Percentiles rank a stretch among this genome's conserved stretches.
Evolutionary conservation across 2,797 vertebrate genomes (phyloP).

Genomic region (Mormyrus hasselquistii): DNA sequence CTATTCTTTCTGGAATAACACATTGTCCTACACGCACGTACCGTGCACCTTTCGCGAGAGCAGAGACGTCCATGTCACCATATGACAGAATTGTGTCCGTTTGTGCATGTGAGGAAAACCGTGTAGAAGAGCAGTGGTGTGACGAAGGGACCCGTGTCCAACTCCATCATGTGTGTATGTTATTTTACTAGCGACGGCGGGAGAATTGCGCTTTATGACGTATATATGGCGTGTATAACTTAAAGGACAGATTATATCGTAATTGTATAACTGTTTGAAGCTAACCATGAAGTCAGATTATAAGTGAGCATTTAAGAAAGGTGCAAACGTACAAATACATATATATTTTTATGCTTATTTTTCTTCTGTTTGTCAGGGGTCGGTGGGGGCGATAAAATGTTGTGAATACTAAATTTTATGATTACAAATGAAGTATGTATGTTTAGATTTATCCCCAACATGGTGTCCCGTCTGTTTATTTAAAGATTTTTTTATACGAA

Average conservation of each 20-base stretch:
- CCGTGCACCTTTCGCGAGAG: neutral
- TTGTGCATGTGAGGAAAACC: neutral
- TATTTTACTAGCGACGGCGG: constrained; percentile 53
- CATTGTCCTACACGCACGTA: neutral
- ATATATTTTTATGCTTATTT: constrained; percentile 62
- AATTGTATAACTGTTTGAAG: constrained; percentile 75
- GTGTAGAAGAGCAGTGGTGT: neutral
- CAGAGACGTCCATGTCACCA: neutral
- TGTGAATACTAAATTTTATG: constrained; percentile 59
- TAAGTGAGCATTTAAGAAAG: constrained; percentile 60
- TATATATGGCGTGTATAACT: constrained; percentile 79
- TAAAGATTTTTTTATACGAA: constrained; percentile 39
- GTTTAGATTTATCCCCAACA: constrained; percentile 71
- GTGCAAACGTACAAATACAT: constrained; percentile 68
- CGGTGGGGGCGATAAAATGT: constrained; percentile 43
- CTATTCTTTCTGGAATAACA: neutral
- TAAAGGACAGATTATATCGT: constrained; percentile 75
- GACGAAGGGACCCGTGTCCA: neutral
- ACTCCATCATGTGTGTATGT: constrained; percentile 36
- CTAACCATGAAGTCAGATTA: constrained; percentile 64
- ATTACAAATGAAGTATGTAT: constrained; percentile 62
- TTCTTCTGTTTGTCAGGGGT: constrained; percentile 59
- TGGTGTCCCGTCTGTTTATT: constrained; percentile 78
- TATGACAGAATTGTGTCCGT: neutral
- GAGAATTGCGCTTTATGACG: constrained; percentile 63